These are phyloP conservation scores for Chrysolina oricalcia DNA, from an alignment of 2,888 invertebrate genomes.

Conservation along the genomic window DNA sequence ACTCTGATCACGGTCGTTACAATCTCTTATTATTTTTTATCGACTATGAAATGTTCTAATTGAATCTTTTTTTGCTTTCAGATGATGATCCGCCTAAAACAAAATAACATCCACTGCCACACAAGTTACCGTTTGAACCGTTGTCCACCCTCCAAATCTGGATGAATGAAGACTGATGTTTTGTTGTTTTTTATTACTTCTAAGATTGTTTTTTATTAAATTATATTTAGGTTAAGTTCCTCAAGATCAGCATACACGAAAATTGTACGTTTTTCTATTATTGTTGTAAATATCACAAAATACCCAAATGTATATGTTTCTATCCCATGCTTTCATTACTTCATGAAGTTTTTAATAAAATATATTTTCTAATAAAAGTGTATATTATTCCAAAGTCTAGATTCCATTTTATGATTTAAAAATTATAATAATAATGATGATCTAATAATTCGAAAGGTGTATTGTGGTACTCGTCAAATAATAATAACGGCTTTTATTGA, in stretches of 20 bases:
- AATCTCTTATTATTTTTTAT: conserved; percentile 52
- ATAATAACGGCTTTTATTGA: too few relatives aligned
- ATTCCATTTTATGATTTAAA: too few relatives aligned
- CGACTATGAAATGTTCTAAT: conserved; percentile 35
- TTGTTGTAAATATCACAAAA: conserved; percentile 47
- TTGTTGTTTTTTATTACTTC: conserved; percentile 70
- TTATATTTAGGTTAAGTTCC: conserved; percentile 71
- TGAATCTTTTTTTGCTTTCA: conserved; percentile 63
- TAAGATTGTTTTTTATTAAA: conserved; percentile 71
- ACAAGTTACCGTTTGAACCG: conserved; percentile 71
- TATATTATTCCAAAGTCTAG: background rate
- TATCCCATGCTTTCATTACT: conserved; percentile 54
- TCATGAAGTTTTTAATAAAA: conserved; percentile 55
- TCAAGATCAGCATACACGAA: conserved; percentile 57
- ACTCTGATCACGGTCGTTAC: conserved; percentile 59
- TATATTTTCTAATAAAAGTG: conserved; percentile 48
- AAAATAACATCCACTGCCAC: conserved; percentile 69
- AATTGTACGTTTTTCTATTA: conserved; percentile 42
- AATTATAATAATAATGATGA: too few relatives aligned
- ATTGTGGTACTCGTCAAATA: too few relatives aligned
- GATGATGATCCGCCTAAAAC: conserved; percentile 56
- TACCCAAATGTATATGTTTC: conserved; percentile 47
- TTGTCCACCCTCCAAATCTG: conserved; percentile 66
- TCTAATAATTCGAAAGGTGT: too few relatives aligned
- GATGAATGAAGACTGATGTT: conserved; percentile 72